Percentiles rank a stretch among this genome's conserved stretches.
phyloP scores from a whole-genome alignment of 1,140 invertebrate genomes.

The Calephelis virginiensis region DNA sequence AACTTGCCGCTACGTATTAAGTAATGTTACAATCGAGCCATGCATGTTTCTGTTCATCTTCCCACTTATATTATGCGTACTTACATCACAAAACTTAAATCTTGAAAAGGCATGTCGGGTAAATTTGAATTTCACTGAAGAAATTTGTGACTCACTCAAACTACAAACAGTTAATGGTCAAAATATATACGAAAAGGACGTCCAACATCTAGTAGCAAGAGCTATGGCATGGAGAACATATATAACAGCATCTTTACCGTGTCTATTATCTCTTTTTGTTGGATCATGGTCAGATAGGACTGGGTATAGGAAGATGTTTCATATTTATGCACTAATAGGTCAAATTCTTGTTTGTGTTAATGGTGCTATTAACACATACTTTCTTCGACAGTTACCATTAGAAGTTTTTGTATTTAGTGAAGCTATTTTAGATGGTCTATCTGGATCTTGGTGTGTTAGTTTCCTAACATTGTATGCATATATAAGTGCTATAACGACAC shows the following conservation, averaged over 20 bases:
- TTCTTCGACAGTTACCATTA: constrained; percentile 86
- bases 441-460: constrained; percentile 92
- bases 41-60: constrained; percentile 60
- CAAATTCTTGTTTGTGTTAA: constrained; percentile 88
- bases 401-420: constrained; percentile 84
- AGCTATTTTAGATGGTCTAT: constrained; percentile 86
- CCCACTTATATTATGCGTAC: constrained; percentile 57
- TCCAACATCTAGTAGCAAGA: constrained; percentile 81
- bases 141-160: constrained; percentile 51
- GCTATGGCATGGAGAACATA: constrained; percentile 79
- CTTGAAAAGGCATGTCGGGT: constrained; percentile 67
- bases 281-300: constrained; percentile 84
- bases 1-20: background rate
- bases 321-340: constrained; percentile 89
- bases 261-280: constrained; percentile 79
- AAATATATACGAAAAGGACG: constrained; percentile 58
- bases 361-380: constrained; percentile 88
- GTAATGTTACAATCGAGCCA: constrained; percentile 67
- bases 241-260: constrained; percentile 77
- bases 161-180: constrained; percentile 51
- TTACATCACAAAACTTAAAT: constrained; percentile 67
- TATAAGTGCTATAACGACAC: constrained; percentile 89
- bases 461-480: constrained; percentile 93
- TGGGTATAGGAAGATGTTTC: constrained; percentile 88
- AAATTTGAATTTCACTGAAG: constrained; percentile 54